Conservation (phyloP, 2,113 vertebrate species). For the Columbina picui region DNA sequence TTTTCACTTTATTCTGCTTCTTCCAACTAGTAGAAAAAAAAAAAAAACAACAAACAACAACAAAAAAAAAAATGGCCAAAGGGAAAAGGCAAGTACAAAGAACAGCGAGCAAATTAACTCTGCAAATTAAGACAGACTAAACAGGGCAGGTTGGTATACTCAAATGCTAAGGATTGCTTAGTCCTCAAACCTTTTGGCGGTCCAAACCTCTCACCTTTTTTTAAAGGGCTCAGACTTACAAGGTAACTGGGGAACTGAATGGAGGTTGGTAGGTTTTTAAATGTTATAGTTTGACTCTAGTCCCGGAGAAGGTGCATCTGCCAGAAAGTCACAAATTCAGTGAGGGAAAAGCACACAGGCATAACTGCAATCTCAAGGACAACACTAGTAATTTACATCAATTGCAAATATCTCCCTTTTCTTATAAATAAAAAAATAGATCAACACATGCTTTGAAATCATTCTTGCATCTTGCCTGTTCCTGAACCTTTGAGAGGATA, state of each 20-base stretch:
- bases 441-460: background rate
- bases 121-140: background rate
- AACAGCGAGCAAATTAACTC: background rate
- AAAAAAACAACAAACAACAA: background rate
- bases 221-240: background rate
- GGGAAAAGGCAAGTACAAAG: background rate
- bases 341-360: background rate
- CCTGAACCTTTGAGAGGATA: background rate
- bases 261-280: background rate
- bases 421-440: background rate
- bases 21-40: background rate
- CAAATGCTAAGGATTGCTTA: background rate
- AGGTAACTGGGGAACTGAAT: background rate
- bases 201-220: background rate
- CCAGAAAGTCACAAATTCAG: background rate
- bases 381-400: background rate
- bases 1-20: background rate
- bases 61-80: background rate
- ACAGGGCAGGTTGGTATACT: background rate
- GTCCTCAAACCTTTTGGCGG: background rate
- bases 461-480: background rate
- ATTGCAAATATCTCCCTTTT: background rate
- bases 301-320: background rate
- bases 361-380: background rate
- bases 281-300: background rate